These are phyloP conservation scores for Spea bombifrons DNA, from an alignment of 2,113 vertebrate genomes.

Conservation along the genomic window DNA sequence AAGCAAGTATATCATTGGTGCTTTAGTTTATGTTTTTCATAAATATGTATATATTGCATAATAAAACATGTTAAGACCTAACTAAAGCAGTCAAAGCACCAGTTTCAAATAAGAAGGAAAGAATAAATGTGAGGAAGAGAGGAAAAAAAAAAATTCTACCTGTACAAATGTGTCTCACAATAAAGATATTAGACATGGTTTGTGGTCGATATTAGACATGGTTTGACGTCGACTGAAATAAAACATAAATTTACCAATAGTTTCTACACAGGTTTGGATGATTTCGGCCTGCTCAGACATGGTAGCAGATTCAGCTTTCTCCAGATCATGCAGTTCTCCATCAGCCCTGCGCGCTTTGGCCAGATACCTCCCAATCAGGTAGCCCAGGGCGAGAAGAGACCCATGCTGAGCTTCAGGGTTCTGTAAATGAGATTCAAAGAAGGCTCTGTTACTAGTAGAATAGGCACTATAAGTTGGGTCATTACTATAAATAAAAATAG, in stretches of 20 bases:
- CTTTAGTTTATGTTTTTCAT: no score
- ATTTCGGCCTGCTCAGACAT: constrained; percentile 77
- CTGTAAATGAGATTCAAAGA: constrained; percentile 59
- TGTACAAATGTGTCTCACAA: not conserved
- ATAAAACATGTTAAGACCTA: no score
- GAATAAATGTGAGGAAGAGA: no score
- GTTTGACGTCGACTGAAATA: not conserved
- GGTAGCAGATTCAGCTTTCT: constrained; percentile 58
- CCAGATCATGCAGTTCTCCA: constrained; percentile 60
- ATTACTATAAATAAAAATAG: no score
- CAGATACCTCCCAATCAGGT: constrained; percentile 88
- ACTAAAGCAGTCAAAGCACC: no score
- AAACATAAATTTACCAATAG: constrained; percentile 72
- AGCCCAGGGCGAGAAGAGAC: constrained; percentile 90
- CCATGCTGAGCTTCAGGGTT: constrained; percentile 92
- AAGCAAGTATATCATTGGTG: no score
- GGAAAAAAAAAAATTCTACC: not conserved
- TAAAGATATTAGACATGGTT: not conserved
- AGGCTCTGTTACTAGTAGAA: not conserved
- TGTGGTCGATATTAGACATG: not conserved
- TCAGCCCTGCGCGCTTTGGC: constrained; percentile 70
- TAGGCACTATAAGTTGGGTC: no score
- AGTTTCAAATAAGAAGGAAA: no score
- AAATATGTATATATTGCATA: no score
- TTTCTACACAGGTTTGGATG: constrained; percentile 81